phyloP scores from a whole-genome alignment of 1,140 invertebrate species.

The Epicauta chinensis region DNA sequence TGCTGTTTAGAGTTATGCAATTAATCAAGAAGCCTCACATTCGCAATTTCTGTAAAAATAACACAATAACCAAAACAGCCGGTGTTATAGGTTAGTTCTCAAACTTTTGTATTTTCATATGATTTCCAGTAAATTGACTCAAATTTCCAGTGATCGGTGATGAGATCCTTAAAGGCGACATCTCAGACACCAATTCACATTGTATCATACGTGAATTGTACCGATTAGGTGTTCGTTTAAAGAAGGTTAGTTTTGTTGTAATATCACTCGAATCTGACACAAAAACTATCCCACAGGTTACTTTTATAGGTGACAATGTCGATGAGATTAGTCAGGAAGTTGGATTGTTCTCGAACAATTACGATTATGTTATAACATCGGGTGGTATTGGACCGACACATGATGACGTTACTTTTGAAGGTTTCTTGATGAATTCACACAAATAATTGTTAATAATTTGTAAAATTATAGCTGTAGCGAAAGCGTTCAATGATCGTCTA shows the following conservation, averaged over 20 bases:
- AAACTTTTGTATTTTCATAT: neutral
- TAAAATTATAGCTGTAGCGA: conserved; percentile 50
- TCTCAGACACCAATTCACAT: conserved; percentile 66
- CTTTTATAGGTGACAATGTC: conserved; percentile 65
- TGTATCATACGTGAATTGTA: conserved; percentile 62
- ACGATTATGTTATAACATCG: conserved; percentile 65
- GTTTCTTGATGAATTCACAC: conserved; percentile 31
- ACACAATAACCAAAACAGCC: conserved; percentile 19
- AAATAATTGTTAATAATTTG: neutral
- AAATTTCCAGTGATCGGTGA: conserved; percentile 61
- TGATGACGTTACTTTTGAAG: conserved; percentile 79
- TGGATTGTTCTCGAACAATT: conserved; percentile 53
- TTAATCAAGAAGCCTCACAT: too few species aligned
- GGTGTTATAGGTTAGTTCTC: conserved; percentile 30
- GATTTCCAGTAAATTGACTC: neutral
- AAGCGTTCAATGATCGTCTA: conserved; percentile 60
- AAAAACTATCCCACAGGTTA: conserved; percentile 48
- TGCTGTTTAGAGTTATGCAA: too few species aligned
- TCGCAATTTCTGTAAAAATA: neutral
- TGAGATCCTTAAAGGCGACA: conserved; percentile 79
- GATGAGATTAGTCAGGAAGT: conserved; percentile 65
- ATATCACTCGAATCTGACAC: too few species aligned
- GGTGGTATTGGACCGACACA: conserved; percentile 82
- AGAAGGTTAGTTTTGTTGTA: conserved; percentile 48
- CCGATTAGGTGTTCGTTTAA: conserved; percentile 58